Evolutionary conservation across 2,888 invertebrate genomes (phyloP).

Genomic region (Autographa gamma): DNA sequence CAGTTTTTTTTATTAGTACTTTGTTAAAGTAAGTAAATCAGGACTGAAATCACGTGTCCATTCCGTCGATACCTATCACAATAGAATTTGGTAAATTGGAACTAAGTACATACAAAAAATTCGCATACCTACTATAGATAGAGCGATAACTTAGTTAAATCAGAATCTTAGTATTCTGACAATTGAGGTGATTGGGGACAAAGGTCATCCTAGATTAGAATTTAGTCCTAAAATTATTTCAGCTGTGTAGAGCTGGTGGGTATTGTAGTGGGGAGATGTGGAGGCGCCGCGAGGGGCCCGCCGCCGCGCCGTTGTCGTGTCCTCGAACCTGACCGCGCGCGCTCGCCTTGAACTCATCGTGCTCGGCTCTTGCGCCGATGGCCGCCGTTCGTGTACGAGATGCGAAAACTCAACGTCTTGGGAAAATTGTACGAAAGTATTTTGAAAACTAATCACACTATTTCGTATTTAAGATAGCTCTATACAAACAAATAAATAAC

Average conservation of each 20-base stretch:
- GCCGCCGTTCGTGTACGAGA: conserved; percentile 68
- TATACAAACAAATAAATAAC: neutral
- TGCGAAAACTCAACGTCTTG: conserved; percentile 74
- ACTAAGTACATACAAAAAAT: neutral
- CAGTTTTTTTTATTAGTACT: neutral
- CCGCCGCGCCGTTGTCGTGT: conserved; percentile 71
- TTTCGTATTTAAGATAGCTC: neutral
- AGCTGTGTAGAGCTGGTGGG: conserved; percentile 50
- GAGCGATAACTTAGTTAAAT: neutral
- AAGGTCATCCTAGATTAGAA: neutral
- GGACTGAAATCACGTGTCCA: neutral
- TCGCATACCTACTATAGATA: neutral
- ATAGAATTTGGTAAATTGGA: neutral
- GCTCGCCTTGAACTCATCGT: conserved; percentile 86
- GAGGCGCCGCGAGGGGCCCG: conserved; percentile 81
- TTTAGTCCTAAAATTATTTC: conserved; percentile 38
- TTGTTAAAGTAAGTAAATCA: neutral
- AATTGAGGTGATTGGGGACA: too few species aligned
- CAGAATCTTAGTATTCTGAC: neutral
- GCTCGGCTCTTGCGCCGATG: conserved; percentile 78
- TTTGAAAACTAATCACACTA: too few species aligned
- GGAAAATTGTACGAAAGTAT: conserved; percentile 58
- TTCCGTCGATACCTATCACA: neutral
- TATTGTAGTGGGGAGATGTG: conserved; percentile 64
- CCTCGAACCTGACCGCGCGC: conserved; percentile 89